These are phyloP conservation scores for Aspidiotus destructor DNA, from an alignment of 2,888 invertebrate genomes.

Conservation along the genomic window DNA sequence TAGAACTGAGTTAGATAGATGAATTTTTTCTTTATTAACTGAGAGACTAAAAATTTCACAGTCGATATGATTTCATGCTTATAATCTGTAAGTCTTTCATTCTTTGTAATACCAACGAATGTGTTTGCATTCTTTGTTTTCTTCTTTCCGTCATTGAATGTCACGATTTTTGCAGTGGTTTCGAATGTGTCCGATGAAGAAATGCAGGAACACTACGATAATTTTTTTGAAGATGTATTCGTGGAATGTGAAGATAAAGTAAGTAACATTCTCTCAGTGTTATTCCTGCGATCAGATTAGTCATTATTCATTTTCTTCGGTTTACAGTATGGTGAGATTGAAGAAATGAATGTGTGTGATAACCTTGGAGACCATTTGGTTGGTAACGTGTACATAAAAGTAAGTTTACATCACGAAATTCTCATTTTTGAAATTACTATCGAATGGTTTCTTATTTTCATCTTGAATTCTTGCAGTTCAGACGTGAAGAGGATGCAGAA, in stretches of 20 bases:
- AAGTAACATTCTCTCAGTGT: conserved; percentile 35
- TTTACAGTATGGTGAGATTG: conserved; percentile 85
- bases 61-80: too few relatives aligned
- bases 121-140: too few relatives aligned
- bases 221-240: conserved; percentile 99
- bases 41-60: too few relatives aligned
- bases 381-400: conserved; percentile 98
- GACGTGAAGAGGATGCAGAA: conserved; percentile 96
- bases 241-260: conserved; percentile 94
- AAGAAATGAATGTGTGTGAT: conserved; percentile 99
- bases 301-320: background rate
- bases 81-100: too few relatives aligned
- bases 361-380: conserved; percentile 97
- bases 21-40: too few relatives aligned
- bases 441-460: background rate
- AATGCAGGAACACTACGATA: conserved; percentile 98
- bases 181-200: conserved; percentile 94
- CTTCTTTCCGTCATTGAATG: background rate
- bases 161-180: conserved; percentile 53
- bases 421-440: too few relatives aligned
- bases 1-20: too few relatives aligned
- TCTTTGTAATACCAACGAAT: too few relatives aligned
- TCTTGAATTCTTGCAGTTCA: conserved; percentile 53
- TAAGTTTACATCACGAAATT: conserved; percentile 41
- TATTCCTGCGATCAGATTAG: conserved; percentile 1